Base-by-base conservation (phyloP, 2,797 vertebrate species). In the Poeciliopsis turneri region DNA sequence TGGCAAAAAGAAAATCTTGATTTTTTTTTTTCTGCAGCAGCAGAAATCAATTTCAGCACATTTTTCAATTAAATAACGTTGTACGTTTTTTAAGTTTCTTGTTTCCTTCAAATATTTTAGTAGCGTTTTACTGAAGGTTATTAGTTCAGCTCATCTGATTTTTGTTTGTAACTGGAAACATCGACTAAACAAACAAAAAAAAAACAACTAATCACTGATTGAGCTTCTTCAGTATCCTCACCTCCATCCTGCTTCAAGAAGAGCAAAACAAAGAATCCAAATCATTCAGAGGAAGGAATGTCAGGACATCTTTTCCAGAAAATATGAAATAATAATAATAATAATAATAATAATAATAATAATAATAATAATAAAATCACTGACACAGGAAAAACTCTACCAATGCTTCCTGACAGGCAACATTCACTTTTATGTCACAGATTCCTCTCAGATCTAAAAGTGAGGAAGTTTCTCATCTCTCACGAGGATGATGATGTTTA, bases 101-200 rank as follows among this genome's bases (percentile, higher is more conserved):
- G 15, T 33, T 33, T 33, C 16, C 2, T 33, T 33, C 8, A 36
- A 16, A 33, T 61, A 61, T 61, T 28, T 28, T 59, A 18, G 7
- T 57, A 13, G n/a, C 13, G 57, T 36, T 64, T 64, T 20, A 20
- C 33, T 64, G 2, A 36, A 64, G 61, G 33, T 36, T 64, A 89
- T 70, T 81, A 66, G 87, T 86, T 90, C 76, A 89, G 86, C 75
- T 51, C 53, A 39, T 13, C 71, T 72, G 69, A 72, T 75, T 76
- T 76, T 55, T 59, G 20, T 84, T 51, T 78, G n/a, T 20, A 20
- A 66, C 7, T 23, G 64, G 71, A 57, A 68, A 78, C 55, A 66
- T 51, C 18, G 2, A 51, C 23, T 9, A 51, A 47, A 76, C 0
- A n/a, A 23, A 51, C 61, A 41, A 39, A 39, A 5, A 39, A 5